Evolutionary conservation across 2,113 vertebrate species (phyloP).

Genomic region (Edolisoma coerulescens): DNA sequence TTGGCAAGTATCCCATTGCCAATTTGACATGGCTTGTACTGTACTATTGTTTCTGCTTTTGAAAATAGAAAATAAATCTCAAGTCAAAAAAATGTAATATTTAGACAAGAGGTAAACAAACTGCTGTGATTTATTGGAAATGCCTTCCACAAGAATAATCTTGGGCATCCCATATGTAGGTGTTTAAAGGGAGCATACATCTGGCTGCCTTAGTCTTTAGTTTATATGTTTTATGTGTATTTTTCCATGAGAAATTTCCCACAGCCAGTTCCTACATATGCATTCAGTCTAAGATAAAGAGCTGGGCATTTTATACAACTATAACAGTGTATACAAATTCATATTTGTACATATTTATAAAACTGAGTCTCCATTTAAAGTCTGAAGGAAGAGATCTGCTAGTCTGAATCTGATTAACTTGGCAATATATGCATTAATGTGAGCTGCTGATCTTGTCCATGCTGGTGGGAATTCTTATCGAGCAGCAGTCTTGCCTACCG

Average conservation of each 20-base stretch:
- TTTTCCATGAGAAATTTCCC: not conserved
- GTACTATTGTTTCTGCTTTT: not conserved
- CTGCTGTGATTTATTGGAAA: not conserved
- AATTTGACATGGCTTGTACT: not conserved
- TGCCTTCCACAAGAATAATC: not conserved
- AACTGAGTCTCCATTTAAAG: not conserved
- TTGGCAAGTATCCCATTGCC: not conserved
- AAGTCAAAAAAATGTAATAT: not conserved
- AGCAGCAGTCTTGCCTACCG: not conserved
- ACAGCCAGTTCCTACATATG: rapidly evolving
- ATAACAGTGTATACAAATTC: not conserved
- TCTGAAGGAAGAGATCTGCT: not conserved
- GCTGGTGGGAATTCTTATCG: not conserved
- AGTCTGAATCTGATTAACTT: not conserved
- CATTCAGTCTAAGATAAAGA: not conserved
- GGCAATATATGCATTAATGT: not conserved
- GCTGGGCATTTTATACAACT: not conserved
- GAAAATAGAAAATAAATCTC: not conserved
- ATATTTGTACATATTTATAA: not conserved
- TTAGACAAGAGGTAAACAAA: not conserved
- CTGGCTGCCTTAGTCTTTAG: not conserved
- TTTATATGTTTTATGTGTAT: not conserved
- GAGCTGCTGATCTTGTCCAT: not conserved
- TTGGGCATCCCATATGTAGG: not conserved
- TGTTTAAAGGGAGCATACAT: not conserved